These are phyloP conservation scores for Aphis gossypii DNA, from an alignment of 1,140 invertebrate genomes.

Conservation along the genomic window DNA sequence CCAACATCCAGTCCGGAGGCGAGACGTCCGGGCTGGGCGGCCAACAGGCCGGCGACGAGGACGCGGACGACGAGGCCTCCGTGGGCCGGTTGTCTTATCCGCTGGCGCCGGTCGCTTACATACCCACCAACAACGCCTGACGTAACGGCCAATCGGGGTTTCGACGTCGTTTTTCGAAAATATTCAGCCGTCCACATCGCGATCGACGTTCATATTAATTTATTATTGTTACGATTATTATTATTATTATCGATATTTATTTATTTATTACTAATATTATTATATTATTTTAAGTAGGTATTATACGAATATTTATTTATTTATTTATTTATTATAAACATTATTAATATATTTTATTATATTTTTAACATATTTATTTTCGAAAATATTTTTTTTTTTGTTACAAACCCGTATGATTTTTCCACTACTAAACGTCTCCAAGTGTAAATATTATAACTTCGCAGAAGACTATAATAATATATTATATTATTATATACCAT, in stretches of 20 bases:
- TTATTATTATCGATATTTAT: not conserved
- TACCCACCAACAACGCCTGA: slow-evolving; percentile 41
- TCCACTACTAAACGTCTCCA: not conserved
- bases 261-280: not conserved
- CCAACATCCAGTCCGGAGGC: not conserved
- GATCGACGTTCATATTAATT: not conserved
- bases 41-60: not conserved
- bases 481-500: no score
- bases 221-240: no score
- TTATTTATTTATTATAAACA: no score
- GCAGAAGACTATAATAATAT: no score
- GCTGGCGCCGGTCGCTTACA: slow-evolving; percentile 27
- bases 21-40: not conserved
- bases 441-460: not conserved
- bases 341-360: no score
- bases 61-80: not conserved
- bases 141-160: no score
- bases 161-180: not conserved
- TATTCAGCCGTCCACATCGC: not conserved
- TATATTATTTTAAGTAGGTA: no score
- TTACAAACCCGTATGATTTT: not conserved
- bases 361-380: no score
- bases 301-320: no score
- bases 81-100: not conserved
- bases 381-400: not conserved